These are phyloP conservation scores for Ammodytes marinus DNA, from an alignment of 2,113 vertebrate genomes.

Conservation along the genomic window DNA sequence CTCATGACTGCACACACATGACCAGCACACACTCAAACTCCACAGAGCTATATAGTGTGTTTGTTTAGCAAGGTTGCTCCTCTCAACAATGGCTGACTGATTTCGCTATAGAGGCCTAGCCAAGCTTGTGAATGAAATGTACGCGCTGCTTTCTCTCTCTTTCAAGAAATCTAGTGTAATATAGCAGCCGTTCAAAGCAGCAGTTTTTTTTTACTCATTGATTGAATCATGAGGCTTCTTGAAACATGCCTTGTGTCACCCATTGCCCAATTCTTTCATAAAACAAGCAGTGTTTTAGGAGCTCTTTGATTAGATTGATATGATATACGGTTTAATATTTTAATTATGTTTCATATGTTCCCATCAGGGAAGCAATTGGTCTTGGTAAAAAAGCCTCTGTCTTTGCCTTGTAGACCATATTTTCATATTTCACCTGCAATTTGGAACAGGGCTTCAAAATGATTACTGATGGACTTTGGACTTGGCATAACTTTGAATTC, in stretches of 20 bases:
- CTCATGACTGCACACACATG: slow-evolving; percentile 86
- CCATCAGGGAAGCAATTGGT: background rate
- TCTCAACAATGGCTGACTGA: slow-evolving; percentile 35
- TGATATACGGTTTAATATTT: background rate
- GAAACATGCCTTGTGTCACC: background rate
- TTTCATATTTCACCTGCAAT: background rate
- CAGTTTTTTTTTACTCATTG: background rate
- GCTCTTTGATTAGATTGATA: background rate
- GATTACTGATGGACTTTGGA: background rate
- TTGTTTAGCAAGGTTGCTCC: slow-evolving; percentile 30
- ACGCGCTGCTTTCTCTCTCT: background rate
- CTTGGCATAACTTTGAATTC: background rate
- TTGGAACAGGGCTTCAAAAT: background rate
- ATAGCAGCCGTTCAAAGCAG: background rate
- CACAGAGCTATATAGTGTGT: slow-evolving; percentile 45
- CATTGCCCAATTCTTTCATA: background rate
- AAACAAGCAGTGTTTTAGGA: background rate
- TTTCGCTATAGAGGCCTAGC: background rate
- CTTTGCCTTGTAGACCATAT: background rate
- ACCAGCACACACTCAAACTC: slow-evolving; percentile 68
- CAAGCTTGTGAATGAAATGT: background rate
- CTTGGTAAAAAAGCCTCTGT: background rate
- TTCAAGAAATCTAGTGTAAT: background rate
- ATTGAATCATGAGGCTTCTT: background rate
- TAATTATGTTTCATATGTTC: background rate